Evolutionary conservation across 53 echinoderm and acorn worm genomes (phyloP).

Genomic region (Arbacia lixula): DNA sequence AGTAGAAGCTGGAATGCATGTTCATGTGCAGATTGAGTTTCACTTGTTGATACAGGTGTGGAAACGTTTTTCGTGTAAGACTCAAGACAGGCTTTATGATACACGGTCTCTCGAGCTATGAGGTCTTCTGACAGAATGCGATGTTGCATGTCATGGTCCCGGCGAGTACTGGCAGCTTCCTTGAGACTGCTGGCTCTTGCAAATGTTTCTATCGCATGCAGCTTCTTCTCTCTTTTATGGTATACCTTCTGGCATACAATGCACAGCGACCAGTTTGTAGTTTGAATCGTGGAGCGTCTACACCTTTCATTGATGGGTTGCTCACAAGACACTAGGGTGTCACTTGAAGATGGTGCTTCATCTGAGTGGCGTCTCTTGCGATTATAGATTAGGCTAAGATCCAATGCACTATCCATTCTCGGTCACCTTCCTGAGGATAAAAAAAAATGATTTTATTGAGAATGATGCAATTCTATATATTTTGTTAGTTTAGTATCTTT

Average conservation of each 20-base stretch:
- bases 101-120: not conserved
- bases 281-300: not conserved
- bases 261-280: constrained; percentile 19
- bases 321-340: not conserved
- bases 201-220: constrained; percentile 19
- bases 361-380: not conserved
- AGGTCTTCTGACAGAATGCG: constrained; percentile 8
- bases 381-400: not conserved
- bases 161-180: not conserved
- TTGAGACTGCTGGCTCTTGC: not conserved
- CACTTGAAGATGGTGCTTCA: not conserved
- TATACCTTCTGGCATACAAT: constrained; percentile 6
- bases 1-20: not conserved
- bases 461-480: not conserved
- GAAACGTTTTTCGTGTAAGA: not conserved
- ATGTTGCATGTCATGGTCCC: not conserved
- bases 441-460: not conserved
- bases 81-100: not conserved
- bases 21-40: not conserved
- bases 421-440: not conserved
- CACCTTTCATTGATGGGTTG: not conserved
- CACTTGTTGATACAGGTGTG: not conserved
- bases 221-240: constrained; percentile 15
- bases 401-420: not conserved
- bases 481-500: not conserved